Conservation (phyloP, 2,888 invertebrate species). For the Sicus ferrugineus region DNA sequence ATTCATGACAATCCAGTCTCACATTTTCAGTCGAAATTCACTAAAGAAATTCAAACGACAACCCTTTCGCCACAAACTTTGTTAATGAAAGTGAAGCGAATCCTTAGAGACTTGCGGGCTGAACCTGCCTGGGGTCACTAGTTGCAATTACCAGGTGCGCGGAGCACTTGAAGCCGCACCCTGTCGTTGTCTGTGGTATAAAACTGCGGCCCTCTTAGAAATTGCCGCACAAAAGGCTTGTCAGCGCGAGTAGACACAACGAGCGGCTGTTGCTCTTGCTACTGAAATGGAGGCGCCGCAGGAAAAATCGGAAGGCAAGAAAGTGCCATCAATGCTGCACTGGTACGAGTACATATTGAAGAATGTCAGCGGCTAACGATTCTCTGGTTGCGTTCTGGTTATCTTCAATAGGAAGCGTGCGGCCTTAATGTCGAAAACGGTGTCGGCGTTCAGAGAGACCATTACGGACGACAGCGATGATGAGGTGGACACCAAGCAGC, state of each 20-base stretch:
- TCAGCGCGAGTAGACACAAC: background rate
- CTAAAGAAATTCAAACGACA: background rate
- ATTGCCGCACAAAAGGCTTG: constrained; percentile 9
- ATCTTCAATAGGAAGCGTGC: constrained; percentile 54
- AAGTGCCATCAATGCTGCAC: constrained; percentile 33
- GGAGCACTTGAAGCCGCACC: constrained; percentile 5
- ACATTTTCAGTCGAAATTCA: too few species aligned
- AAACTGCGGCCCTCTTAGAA: constrained; percentile 3
- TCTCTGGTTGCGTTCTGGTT: too few species aligned
- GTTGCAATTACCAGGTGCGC: background rate
- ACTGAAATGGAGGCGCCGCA: constrained; percentile 23
- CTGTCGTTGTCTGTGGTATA: background rate
- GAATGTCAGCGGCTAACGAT: background rate
- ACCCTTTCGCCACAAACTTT: background rate
- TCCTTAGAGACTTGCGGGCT: constrained; percentile 16
- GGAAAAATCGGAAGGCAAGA: constrained; percentile 32
- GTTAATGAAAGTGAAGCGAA: background rate
- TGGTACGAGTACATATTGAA: constrained; percentile 27
- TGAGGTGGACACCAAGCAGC: constrained; percentile 61
- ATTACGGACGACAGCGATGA: constrained; percentile 60
- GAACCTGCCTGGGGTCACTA: background rate
- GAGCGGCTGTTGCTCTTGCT: background rate
- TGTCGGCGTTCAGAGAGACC: constrained; percentile 56
- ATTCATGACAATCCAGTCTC: too few species aligned
- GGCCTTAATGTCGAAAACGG: constrained; percentile 56